Percentiles rank a stretch among this genome's conserved stretches.
Conservation (phyloP, 2,113 vertebrate species). For the Pagrus major region DNA sequence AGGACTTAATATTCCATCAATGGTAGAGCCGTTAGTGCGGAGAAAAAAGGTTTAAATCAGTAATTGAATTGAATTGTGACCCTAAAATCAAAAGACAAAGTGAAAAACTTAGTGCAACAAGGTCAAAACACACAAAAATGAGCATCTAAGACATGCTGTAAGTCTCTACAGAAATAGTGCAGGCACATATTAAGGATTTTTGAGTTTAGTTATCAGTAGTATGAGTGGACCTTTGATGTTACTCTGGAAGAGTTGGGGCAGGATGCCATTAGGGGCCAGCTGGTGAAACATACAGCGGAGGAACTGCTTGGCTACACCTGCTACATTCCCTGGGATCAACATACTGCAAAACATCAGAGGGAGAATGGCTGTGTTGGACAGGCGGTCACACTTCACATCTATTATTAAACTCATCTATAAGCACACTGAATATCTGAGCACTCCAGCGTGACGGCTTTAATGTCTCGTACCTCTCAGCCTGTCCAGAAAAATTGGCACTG, state of each 20-base stretch:
- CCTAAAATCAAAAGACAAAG: too few relatives aligned
- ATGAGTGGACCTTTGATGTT: conserved; percentile 93
- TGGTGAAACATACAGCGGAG: conserved; percentile 98
- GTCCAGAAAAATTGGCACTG: conserved; percentile 94
- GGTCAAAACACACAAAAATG: neutral
- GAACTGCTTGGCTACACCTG: conserved; percentile 98
- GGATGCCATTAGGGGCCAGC: conserved; percentile 96
- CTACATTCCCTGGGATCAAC: conserved; percentile 98
- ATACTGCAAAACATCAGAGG: conserved; percentile 82
- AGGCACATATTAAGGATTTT: neutral
- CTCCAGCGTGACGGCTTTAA: conserved; percentile 18
- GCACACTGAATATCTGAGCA: conserved; percentile 28
- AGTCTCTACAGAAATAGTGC: conserved; percentile 5
- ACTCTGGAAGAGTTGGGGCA: conserved; percentile 98
- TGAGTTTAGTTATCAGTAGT: neutral
- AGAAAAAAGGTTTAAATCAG: too few relatives aligned
- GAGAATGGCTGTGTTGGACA: conserved; percentile 31
- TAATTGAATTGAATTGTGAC: too few relatives aligned
- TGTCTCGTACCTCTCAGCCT: conserved; percentile 94
- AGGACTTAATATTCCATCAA: too few relatives aligned
- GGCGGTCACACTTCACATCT: conserved; percentile 42
- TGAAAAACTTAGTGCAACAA: neutral
- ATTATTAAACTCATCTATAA: conserved; percentile 53
- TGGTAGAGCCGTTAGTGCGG: too few relatives aligned
- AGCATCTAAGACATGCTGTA: neutral